Evolutionary conservation across 2,113 vertebrate species (phyloP), one percentile per base, ranked within the genome.

Genomic region (Perca schrenkii): DNA sequence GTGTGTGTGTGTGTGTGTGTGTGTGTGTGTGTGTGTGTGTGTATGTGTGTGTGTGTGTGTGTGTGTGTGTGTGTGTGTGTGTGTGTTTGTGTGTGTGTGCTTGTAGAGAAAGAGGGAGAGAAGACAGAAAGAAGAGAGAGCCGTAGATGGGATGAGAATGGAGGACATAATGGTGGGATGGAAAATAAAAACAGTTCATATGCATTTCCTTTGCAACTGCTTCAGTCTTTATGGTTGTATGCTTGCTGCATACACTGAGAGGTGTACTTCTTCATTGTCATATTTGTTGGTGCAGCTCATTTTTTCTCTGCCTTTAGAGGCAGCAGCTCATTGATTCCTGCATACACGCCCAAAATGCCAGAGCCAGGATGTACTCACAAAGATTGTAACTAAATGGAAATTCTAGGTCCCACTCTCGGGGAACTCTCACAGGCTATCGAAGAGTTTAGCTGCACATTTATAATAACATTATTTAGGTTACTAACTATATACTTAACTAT

Each of bases 191-290:
- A 88, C 87, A 91, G 85, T 93, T 95, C 91, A 88, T 94, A 88
- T 93, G 94, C 89, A 92, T 90, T 93, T 88, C 88, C 91, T 84
- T 86, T 69, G 81, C 84, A 80, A 88, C 74, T 72, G 85, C 86
- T 90, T 80, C 67, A 79, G 87, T 91, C 90, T 90, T 88, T 91
- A 88, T 93, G 94, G 93, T 94, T 94, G 92, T 92, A 91, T 93
- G 93, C 93, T 91, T 76, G 92, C 95, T 94, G 94, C 91, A 71
- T 94, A 92, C 93, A 93, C 90, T 94, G 91, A 94, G 93, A 93
- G 93, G 91, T 91, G 91, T 92, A 95, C 94, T 96, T 83, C 92
- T 95, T 96, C 95, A 95, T 95, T 95, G 95, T 95, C 95, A 95
- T 94, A 93, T 95, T 94, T 95, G 93, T 93, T 92, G 90, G 92